Conservation (phyloP, 2,888 invertebrate species). For the Hybos culiciformis region DNA sequence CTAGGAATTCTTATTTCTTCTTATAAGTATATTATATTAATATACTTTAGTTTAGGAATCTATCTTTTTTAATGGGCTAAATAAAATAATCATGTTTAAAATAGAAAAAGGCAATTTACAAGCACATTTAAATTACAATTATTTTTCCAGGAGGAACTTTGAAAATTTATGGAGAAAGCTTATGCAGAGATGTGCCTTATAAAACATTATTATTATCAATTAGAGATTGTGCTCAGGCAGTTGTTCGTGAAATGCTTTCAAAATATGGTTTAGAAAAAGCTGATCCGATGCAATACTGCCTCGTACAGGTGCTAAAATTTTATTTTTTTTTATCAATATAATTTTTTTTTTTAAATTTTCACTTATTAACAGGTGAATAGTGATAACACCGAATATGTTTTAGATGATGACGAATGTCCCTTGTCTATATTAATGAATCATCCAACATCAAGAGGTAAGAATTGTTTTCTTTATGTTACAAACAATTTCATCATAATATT, state of each 20-base stretch:
- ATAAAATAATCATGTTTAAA: no score
- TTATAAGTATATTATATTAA: no score
- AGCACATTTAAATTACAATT: no score
- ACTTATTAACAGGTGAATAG: constrained; percentile 41
- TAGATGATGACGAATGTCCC: constrained; percentile 97
- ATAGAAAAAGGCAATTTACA: no score
- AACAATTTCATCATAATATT: not conserved
- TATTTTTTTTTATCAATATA: not conserved
- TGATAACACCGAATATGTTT: constrained; percentile 70
- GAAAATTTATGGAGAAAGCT: constrained; percentile 91
- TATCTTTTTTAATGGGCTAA: no score
- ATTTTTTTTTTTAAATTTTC: not conserved
- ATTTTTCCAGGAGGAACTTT: no score
- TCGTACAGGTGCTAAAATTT: constrained; percentile 64
- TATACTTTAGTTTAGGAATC: no score
- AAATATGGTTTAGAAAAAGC: constrained; percentile 90
- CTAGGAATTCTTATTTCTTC: no score
- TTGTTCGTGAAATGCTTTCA: constrained; percentile 90
- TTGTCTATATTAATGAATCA: constrained; percentile 87
- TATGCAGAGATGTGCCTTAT: constrained; percentile 95
- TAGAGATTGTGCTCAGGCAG: constrained; percentile 80
- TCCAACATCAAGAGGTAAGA: constrained; percentile 72
- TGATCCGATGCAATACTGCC: constrained; percentile 82
- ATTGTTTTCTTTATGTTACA: constrained; percentile 6
- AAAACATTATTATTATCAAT: constrained; percentile 91